Evolutionary conservation across 2,113 vertebrate genomes (phyloP).

Genomic region (Aptenodytes patagonicus): DNA sequence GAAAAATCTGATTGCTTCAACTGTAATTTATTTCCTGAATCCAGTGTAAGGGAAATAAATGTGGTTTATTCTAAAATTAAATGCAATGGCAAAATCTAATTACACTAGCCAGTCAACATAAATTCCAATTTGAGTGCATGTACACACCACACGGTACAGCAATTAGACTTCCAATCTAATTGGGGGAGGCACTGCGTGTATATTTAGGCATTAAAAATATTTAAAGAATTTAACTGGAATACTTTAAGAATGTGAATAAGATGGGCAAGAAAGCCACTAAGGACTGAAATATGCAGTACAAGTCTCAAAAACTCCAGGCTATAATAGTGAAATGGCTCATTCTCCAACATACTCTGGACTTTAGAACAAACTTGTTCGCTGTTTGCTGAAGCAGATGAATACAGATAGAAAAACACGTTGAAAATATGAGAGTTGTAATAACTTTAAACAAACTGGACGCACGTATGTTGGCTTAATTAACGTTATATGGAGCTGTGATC

Average conservation of each 20-base stretch:
- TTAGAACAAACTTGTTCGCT: background rate
- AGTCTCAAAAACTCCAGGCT: background rate
- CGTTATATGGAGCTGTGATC: background rate
- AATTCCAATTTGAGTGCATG: background rate
- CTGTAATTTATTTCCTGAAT: background rate
- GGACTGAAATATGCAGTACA: background rate
- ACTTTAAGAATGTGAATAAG: background rate
- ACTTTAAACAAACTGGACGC: background rate
- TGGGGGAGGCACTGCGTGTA: background rate
- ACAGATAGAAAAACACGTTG: background rate
- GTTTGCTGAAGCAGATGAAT: background rate
- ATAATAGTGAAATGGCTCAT: background rate
- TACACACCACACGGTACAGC: background rate
- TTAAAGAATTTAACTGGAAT: background rate
- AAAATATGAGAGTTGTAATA: background rate
- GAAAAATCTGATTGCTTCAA: background rate
- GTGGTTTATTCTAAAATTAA: slow-evolving; percentile 34
- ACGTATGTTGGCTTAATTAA: background rate
- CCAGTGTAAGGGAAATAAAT: background rate
- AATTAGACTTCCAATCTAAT: background rate
- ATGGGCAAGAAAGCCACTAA: background rate
- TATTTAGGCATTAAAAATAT: slow-evolving; percentile 35
- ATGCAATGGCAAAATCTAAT: background rate
- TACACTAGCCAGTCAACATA: background rate
- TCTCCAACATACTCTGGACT: background rate